Evolutionary conservation across 1,140 invertebrate genomes (phyloP), one percentile per base, ranked within the genome.

Genomic region (Musca vetustissima): DNA sequence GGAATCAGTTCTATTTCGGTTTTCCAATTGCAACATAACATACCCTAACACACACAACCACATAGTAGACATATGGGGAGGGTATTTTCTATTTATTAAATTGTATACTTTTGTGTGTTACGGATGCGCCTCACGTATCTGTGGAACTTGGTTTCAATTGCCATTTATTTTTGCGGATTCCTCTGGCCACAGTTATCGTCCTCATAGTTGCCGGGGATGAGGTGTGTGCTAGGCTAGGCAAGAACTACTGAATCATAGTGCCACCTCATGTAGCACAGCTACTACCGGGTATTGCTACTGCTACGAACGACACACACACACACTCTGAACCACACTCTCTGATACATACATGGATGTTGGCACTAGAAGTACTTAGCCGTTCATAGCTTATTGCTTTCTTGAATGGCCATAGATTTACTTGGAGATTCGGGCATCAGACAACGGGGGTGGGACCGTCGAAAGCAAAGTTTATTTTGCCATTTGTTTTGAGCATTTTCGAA

Each of bases 161-260:
- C 57, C 57, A 61, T 61, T 61, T 61, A 61, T 61, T 61, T 61
- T 61, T 61, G 57, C 57, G 57, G 57, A 32, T 61, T 61, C 57
- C 36, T 36, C 36, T 61, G 36, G 36, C 36, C 36, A 43, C 36
- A 43, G 36, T 13, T 43, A 4, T 43, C 11, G 36, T 43, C 36
- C 36, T 43, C 36, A 43, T 43, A 28, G 3, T 43, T 43, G 36
- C 36, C 36, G 4, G 36, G 36, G 36, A 4, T 32, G 28, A 4
- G 28, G 28, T 32, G 28, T 32, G 28, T 32, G 28, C 13, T 43
- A 13, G 36, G 36, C 36, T 43, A 43, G 36, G 36, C 36, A 43
- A 43, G 36, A 43, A 43, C 36, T 43, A 43, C 36, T 43, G 36
- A 43, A 43, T 43, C 36, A 43, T 43, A 43, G 36, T 43, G 36